Percentiles rank a stretch among this genome's conserved stretches.
phyloP scores from a whole-genome alignment of 1,140 invertebrate species.

The Nomia melanderi region DNA sequence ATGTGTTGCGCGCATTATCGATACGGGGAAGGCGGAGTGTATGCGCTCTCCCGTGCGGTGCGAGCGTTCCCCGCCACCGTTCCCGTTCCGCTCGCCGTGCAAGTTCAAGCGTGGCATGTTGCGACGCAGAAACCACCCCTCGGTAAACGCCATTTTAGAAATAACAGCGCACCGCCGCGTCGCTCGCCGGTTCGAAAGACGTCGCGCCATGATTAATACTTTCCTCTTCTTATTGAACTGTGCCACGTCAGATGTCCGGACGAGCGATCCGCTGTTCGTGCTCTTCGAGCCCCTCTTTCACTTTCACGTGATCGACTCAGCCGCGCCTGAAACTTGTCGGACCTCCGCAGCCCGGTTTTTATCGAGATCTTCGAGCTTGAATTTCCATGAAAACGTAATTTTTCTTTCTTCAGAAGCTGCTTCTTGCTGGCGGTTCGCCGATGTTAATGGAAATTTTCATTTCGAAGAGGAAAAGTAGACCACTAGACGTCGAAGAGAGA shows the following conservation, averaged over 20 bases:
- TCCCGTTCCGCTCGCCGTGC: conserved; percentile 23
- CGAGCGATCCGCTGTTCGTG: not conserved
- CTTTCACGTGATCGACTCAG: not conserved
- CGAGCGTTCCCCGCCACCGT: conserved; percentile 53
- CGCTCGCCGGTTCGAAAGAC: conserved; percentile 10
- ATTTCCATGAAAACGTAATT: too few species aligned
- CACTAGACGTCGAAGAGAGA: too few species aligned
- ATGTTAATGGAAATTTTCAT: too few species aligned
- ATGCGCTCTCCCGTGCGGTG: conserved; percentile 49
- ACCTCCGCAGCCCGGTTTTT: too few species aligned
- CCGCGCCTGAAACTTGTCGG: too few species aligned
- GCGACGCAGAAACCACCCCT: conserved; percentile 40
- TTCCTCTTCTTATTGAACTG: not conserved
- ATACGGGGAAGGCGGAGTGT: conserved; percentile 57
- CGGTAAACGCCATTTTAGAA: conserved; percentile 59
- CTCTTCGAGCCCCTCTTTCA: not conserved
- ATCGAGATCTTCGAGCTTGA: too few species aligned
- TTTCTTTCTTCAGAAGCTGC: too few species aligned
- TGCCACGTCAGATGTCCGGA: too few species aligned
- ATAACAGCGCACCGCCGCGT: conserved; percentile 38
- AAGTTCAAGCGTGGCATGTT: conserved; percentile 34
- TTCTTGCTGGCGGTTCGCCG: too few species aligned
- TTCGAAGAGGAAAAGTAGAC: too few species aligned
- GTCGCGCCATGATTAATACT: conserved; percentile 27
- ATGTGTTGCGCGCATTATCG: conserved; percentile 57